Conservation (phyloP, 2,888 invertebrate genomes). For the Spilarctia lutea region DNA sequence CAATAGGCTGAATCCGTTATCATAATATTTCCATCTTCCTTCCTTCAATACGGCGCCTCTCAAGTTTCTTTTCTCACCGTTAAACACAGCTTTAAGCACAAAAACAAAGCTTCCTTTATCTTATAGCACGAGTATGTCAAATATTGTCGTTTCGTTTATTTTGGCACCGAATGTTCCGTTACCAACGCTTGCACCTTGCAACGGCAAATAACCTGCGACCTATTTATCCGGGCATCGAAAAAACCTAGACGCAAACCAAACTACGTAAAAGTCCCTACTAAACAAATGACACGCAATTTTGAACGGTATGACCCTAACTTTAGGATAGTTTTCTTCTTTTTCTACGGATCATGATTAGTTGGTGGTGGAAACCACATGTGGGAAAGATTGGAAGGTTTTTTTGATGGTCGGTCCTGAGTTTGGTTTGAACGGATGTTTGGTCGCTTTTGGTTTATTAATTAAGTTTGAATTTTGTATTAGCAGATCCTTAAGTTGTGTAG, state of each 20-base stretch:
- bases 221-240: slow-evolving; percentile 76
- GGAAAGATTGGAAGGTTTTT: slow-evolving; percentile 80
- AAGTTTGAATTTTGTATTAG: slow-evolving; percentile 76
- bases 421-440: slow-evolving; percentile 80
- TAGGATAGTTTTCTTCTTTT: not conserved
- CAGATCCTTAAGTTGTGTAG: slow-evolving; percentile 53
- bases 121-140: slow-evolving; percentile 69
- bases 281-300: slow-evolving; percentile 19
- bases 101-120: slow-evolving; percentile 78
- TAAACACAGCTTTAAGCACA: slow-evolving; percentile 65
- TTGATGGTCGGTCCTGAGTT: slow-evolving; percentile 69
- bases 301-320: fast-evolving
- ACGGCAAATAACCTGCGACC: slow-evolving; percentile 85
- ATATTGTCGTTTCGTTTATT: slow-evolving; percentile 75
- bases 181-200: slow-evolving; percentile 81
- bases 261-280: not conserved
- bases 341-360: not conserved
- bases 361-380: slow-evolving; percentile 45
- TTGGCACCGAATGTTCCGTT: slow-evolving; percentile 79
- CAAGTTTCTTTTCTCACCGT: slow-evolving; percentile 45
- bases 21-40: slow-evolving; percentile 4
- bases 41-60: slow-evolving; percentile 26
- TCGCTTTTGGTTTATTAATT: slow-evolving; percentile 76
- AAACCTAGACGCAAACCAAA: slow-evolving; percentile 60
- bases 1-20: not conserved